Evolutionary conservation across 2,888 invertebrate genomes (phyloP), one percentile per base, ranked within the genome.

Genomic region (Lacanobia wlatinum): DNA sequence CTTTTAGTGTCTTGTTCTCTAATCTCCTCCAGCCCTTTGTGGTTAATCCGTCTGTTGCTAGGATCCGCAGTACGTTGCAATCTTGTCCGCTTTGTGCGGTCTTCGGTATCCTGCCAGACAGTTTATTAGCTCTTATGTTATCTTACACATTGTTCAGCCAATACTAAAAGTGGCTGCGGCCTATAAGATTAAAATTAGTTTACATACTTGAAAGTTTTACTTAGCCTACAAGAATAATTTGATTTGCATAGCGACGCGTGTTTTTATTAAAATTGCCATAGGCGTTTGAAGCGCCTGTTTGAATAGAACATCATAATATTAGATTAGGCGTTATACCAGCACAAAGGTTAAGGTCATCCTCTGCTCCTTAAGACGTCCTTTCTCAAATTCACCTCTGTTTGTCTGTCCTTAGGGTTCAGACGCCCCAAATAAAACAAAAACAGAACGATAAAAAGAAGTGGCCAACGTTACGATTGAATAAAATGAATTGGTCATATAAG

Each of bases 301-400:
- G 34, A 55, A 60, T 52, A 46, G 21, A 50, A 9, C 34, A 52
- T 56, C 12, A 38, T 72, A n/a, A 46, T 72, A 63, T 40, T 59
- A 63, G 38, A 23, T 55, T 23, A 23, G 58, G 21, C 46, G 28
- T 48, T n/a, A 48, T 40, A 59, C 12, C 7, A 46, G 16, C 21
- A 34, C 28, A 53, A 59, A 81, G 53, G 61, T 81, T 53, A 59
- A 76, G 69, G 77, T 76, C 77, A 76, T 21, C 18, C 34, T 40
- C 28, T 40, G 43, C 81, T 80, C 67, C 56, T 58, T 53, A 58
- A 81, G 61, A 76, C 48, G 58, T 53, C 76, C 82, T 76, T 76
- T 66, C 66, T 46, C 61, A 61, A 56, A 75, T 80, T 81, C 61
- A 81, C 76, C 67, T 67, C 48, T 58, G 53, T 53, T 38, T 66